Evolutionary conservation across 1,140 invertebrate species (phyloP), one percentile per base, ranked within the genome.

Genomic region (Amphibalanus amphitrite): DNA sequence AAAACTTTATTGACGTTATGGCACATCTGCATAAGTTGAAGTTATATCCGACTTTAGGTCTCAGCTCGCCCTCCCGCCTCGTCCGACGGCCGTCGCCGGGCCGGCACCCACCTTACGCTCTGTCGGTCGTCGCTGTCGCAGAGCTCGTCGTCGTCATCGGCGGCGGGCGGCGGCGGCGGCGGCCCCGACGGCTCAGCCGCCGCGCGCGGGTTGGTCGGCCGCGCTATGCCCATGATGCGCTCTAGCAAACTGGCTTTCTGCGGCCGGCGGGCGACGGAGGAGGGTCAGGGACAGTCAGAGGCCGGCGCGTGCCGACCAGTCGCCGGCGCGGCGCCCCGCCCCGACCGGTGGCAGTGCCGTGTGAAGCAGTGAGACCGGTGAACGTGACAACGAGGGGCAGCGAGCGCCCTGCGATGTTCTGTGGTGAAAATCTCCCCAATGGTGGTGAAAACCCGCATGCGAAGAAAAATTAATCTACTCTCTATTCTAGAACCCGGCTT

Each of bases 231-330:
- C 76, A 77, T 77, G 68, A 77, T 72, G 40, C 76, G 76, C 72
- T 74, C 76, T 73, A 77, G 76, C 73, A 77, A 73, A 76, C 74
- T 76, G 64, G 75, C 74, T 72, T 76, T 76, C 75, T 76, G 75
- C 72, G 59, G 72, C 71, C 23, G 13, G 13, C 65, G 65, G n/a
- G n/a, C 65, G 65, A 67, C 23, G 10, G 8, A 67, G 26, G 10
- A 28, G 8, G 4, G 26, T 26, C 28, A 67, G 26, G 8, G 28
- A 1, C 3, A 28, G 28, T 25, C 23, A 65, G 64, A n/a, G n/a
- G n/a, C n/a, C n/a, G n/a, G n/a, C n/a, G 20, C 6, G 20, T 6
- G 26, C 20, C 4, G 4, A 3, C 26, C 23, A 3, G 26, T 65
- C 6, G 26, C 10, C 26, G 20, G 64, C 10, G 20, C 64, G 20